phyloP scores from a whole-genome alignment of 2,888 invertebrate genomes.

The Eledona agricola region DNA sequence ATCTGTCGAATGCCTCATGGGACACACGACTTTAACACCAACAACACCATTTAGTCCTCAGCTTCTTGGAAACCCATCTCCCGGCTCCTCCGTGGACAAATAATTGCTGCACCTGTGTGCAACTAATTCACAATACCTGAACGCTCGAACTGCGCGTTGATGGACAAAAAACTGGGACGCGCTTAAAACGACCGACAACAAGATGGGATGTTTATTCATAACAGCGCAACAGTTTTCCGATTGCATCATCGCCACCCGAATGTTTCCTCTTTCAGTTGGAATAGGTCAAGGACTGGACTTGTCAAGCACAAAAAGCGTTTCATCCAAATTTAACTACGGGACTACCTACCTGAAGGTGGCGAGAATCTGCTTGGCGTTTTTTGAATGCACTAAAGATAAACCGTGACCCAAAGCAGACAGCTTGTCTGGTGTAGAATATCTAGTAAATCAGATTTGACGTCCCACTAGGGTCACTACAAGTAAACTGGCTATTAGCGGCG shows the following conservation, averaged over 20 bases:
- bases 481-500: too few relatives aligned
- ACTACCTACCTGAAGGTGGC: constrained; percentile 19
- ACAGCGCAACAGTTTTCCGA: constrained; percentile 22
- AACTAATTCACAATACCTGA: constrained; percentile 10
- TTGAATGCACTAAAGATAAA: constrained; percentile 7
- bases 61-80: too few relatives aligned
- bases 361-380: constrained; percentile 23
- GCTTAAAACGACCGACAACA: constrained; percentile 9
- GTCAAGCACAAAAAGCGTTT: constrained; percentile 2
- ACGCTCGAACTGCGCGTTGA: constrained; percentile 10
- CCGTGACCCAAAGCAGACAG: constrained; percentile 37
- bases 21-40: too few relatives aligned
- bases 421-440: constrained; percentile 29
- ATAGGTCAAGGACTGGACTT: constrained; percentile 27
- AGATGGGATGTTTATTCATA: constrained; percentile 29
- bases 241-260: constrained; percentile 25
- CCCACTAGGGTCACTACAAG: too few relatives aligned
- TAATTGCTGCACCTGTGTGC: constrained; percentile 21
- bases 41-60: too few relatives aligned
- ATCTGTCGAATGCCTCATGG: too few relatives aligned
- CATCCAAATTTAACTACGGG: constrained; percentile 7
- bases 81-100: too few relatives aligned
- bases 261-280: constrained; percentile 26
- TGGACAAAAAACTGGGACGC: too few relatives aligned
- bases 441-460: constrained; percentile 21